Conservation (phyloP, 1,140 invertebrate genomes). For the Agraylea sexmaculata region DNA sequence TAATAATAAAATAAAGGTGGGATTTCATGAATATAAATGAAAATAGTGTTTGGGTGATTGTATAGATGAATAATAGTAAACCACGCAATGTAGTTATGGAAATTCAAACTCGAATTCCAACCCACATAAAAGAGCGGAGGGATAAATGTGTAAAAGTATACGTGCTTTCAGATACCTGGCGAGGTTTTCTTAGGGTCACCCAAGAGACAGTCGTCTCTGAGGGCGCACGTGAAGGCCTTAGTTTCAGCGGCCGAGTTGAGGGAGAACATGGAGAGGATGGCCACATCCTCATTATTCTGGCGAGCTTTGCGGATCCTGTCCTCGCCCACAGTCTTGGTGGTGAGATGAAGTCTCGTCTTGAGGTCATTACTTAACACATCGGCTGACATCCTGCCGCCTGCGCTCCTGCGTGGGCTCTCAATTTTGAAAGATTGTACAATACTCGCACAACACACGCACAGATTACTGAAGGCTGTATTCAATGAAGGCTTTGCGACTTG, state of each 20-base stretch:
- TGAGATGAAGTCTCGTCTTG: conserved; percentile 57
- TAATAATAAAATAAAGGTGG: too few species aligned
- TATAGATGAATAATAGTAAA: too few species aligned
- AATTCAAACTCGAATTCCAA: too few species aligned
- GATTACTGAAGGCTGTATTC: conserved; percentile 8
- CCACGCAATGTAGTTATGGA: too few species aligned
- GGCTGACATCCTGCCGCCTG: conserved; percentile 53
- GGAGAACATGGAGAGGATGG: conserved; percentile 70
- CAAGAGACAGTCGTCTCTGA: conserved; percentile 57
- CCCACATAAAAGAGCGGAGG: too few species aligned
- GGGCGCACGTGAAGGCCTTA: conserved; percentile 61
- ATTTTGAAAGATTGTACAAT: conserved; percentile 10
- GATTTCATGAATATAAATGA: too few species aligned
- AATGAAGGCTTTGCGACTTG: neutral
- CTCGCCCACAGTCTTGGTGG: conserved; percentile 61
- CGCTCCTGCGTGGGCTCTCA: conserved; percentile 17
- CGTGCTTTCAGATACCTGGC: too few species aligned
- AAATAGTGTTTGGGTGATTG: too few species aligned
- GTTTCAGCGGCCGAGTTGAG: conserved; percentile 56
- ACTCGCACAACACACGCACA: conserved; percentile 6
- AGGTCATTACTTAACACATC: conserved; percentile 65
- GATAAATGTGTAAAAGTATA: too few species aligned
- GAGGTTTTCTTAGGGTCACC: conserved; percentile 64
- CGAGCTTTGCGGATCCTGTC: conserved; percentile 61
- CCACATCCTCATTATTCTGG: conserved; percentile 74